Evolutionary conservation across 2,797 vertebrate genomes (phyloP), one percentile per base, ranked within the genome.

Genomic region (Acanthornis magna): DNA sequence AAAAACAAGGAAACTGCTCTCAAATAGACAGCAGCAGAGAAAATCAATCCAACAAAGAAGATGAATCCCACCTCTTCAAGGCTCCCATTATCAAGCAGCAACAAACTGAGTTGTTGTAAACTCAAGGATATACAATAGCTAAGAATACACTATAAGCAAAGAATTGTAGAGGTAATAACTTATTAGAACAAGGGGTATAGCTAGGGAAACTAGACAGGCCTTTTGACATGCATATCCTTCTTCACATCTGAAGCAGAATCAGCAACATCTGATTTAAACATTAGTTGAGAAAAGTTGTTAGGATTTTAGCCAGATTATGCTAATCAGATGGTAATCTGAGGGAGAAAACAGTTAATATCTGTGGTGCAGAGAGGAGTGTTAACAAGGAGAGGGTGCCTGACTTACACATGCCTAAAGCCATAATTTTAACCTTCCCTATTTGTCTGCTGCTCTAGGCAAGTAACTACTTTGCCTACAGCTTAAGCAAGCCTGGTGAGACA

Each of bases 41-140:
- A 95, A 89, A 94, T 84, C 61, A 93, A 85, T 75, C 61, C 58
- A 72, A 66, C 47, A 60, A 77, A 78, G 70, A 57, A 92, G 65
- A 92, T 50, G 22, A 91, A 81, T 51, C 36, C 80, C 26, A 83
- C 32, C 60, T 86, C 58, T 89, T 88, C 71, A 89, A 88, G 72
- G 67, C 34, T 91, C 51, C 62, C 53, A 10, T 66, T 81, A 80
- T 58, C 85, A 89, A 57, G 26, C 19, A 5, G 76, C n/a, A 93
- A 58, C 58, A 51, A 67, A 91, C 48, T 48, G 63, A 92, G 68
- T 18, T 81, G 48, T 38, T 91, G 38, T 51, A 67, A 94, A 74
- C 58, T 81, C 88, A 61, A 61, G 36, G 60, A 85, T 72, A 50
- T 40, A 50, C 29, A 75, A 19, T 4, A 40, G 82, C 29, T 30